Evolutionary conservation across 2,113 vertebrate species (phyloP), one percentile per base, ranked within the genome.

Genomic region (Psilopsiagon aymara): DNA sequence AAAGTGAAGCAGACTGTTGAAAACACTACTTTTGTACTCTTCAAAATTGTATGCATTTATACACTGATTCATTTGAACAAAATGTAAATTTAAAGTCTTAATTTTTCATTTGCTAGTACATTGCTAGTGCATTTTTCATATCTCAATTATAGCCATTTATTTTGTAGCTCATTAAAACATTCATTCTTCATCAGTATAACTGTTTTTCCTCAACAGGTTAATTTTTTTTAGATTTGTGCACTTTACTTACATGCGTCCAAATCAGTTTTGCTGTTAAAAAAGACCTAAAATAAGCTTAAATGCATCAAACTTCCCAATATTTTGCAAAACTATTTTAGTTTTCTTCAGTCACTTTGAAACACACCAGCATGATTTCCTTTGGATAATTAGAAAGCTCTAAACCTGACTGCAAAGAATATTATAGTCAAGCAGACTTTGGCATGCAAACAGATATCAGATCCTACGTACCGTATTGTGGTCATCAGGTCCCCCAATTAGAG

Each of bases 1-100:
- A 91, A 91, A 33, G 52, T 47, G 67, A 96, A 91, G n/a, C 49
- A 92, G 31, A 41, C 55, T 67, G 44, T 2, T 85, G 33, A 89
- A 92, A 93, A 86, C 14, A 55, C 19, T 89, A 39, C 51, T 87
- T 96, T 83, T 20, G 1, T 84, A 76, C 74, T 93, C 43, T 81
- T 83, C 29, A 60, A 41, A 89, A 78, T 24, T 67, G 10, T 44
- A 17, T 69, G 44, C 10, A 93, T 69, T 94, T 68, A 74, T 75
- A 46, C 28, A 67, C 12, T 39, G 49, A 90, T 92, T 95, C 41
- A 75, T 86, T 96, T 90, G 88, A 91, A 92, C 46, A 16, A 95
- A 92, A 92, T 60, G 37, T 24, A 91, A 93, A 94, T 91, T 63
- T 84, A 76, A 92, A 86, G 21, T 66, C 66, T 74, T 82, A 29